Conservation (phyloP, 1,140 invertebrate species). For the Sesamia nonagrioides region DNA sequence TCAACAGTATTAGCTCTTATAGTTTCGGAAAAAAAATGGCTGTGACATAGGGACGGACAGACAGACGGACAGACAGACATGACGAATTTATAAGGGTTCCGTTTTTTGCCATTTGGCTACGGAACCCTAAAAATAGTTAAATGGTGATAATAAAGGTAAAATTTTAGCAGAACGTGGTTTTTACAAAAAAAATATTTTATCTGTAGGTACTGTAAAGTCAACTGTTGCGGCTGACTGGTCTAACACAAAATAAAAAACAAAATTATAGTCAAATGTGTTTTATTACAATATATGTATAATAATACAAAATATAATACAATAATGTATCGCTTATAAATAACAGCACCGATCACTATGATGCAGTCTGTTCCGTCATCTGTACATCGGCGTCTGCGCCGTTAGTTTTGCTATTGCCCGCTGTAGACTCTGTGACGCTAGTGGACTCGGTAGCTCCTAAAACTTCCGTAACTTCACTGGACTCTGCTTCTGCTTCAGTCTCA, state of each 20-base stretch:
- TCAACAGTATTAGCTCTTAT: no score
- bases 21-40: no score
- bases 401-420: neutral
- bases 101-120: no score
- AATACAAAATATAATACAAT: conserved; percentile 17
- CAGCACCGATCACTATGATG: conserved; percentile 4
- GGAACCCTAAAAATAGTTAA: no score
- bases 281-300: conserved; percentile 10
- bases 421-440: conserved; percentile 15
- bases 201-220: no score
- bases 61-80: no score
- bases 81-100: no score
- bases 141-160: no score
- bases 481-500: conserved; percentile 40
- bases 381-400: neutral
- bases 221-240: neutral
- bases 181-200: no score
- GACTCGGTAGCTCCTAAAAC: neutral
- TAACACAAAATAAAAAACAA: neutral
- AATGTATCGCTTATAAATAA: conserved; percentile 1
- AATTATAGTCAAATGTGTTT: conserved; percentile 2
- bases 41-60: no score
- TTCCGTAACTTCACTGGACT: conserved; percentile 45
- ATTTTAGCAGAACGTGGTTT: no score
- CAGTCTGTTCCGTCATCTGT: conserved; percentile 12